Evolutionary conservation across 2,113 vertebrate species (phyloP).

Genomic region (Heptranchias perlo): DNA sequence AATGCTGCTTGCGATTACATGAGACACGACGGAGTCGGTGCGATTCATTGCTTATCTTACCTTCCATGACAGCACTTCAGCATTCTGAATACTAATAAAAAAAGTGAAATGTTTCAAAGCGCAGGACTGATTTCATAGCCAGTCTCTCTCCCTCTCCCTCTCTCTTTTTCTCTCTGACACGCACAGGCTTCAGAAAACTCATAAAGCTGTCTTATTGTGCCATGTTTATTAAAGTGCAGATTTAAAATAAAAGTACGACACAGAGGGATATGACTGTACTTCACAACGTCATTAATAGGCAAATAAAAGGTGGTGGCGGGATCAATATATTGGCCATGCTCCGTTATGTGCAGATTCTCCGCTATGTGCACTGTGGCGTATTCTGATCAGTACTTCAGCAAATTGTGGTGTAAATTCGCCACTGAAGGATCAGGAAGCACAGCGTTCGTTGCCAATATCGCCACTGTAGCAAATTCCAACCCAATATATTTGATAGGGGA

Average conservation of each 20-base stretch:
- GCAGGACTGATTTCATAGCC: background rate
- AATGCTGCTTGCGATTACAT: background rate
- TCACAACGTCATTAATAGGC: too few species aligned
- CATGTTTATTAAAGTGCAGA: background rate
- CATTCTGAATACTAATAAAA: background rate
- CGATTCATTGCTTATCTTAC: background rate
- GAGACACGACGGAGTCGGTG: too few species aligned
- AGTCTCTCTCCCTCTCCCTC: background rate
- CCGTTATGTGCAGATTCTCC: too few species aligned
- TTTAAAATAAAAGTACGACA: too few species aligned
- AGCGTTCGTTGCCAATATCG: too few species aligned
- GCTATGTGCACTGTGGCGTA: too few species aligned
- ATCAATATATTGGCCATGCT: too few species aligned
- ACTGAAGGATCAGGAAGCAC: too few species aligned
- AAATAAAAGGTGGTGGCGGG: too few species aligned
- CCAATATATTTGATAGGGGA: background rate
- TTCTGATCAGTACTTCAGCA: too few species aligned
- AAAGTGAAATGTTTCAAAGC: background rate
- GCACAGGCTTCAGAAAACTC: background rate
- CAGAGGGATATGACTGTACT: too few species aligned
- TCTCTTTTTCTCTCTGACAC: background rate
- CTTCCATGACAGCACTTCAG: background rate
- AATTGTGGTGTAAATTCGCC: too few species aligned
- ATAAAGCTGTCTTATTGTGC: background rate
- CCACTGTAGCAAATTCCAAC: background rate